phyloP scores from a whole-genome alignment of 2,888 invertebrate genomes.

The Seladonia tumulorum region DNA sequence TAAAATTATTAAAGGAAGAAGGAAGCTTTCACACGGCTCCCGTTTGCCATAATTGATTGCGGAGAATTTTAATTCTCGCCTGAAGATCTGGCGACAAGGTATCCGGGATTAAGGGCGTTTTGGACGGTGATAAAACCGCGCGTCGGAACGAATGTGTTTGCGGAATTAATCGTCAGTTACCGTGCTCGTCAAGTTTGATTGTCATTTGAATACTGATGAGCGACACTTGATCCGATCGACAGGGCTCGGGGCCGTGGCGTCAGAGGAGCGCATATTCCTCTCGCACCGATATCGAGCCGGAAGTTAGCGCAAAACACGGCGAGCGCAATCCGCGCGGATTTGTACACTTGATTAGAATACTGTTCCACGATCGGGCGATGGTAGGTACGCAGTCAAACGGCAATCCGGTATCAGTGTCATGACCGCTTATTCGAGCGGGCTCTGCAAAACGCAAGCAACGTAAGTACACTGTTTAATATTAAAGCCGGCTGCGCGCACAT shows the following conservation, averaged over 20 bases:
- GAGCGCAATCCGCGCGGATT: constrained; percentile 34
- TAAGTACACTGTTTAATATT: constrained; percentile 52
- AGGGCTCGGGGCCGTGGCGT: background rate
- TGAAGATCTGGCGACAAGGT: no score
- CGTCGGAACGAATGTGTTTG: background rate
- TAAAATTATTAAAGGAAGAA: no score
- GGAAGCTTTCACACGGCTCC: no score
- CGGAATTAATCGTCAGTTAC: constrained; percentile 8
- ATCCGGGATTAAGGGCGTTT: background rate
- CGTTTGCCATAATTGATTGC: no score
- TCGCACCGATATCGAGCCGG: background rate
- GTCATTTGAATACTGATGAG: constrained; percentile 6
- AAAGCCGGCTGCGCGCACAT: constrained; percentile 40
- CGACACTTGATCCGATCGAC: constrained; percentile 8
- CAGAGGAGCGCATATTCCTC: background rate
- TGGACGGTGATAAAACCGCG: background rate
- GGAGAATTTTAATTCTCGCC: no score
- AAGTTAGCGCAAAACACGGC: constrained; percentile 16
- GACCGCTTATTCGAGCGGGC: constrained; percentile 37
- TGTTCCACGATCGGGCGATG: background rate
- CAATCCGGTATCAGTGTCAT: constrained; percentile 28
- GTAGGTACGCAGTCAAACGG: constrained; percentile 38
- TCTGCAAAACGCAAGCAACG: constrained; percentile 32
- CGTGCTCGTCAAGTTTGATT: constrained; percentile 10
- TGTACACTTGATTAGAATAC: constrained; percentile 52